Base-by-base conservation (phyloP, 1,140 invertebrate species). In the Venturia canescens region DNA sequence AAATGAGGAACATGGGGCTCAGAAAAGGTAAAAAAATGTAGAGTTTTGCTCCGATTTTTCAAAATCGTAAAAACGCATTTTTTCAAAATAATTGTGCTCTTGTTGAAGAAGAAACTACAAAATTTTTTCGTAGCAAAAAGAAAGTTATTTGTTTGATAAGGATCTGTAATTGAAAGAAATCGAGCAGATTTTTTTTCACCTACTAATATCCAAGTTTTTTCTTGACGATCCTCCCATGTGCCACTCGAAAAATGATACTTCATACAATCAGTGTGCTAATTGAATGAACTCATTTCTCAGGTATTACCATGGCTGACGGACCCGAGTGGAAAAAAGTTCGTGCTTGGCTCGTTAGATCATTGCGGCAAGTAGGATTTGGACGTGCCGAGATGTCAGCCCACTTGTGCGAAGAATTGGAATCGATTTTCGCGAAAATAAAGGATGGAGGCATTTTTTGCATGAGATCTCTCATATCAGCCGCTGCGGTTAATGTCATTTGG, bases 221-320 rank as follows among this genome's bases (percentile, higher is more conserved):
- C 23, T 63, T 26, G 23, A 27, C 23, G 2, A 63, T 63, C n/a
- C 23, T 26, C 3, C 3, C 13, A 60, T 18, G 18, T 23, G 18
- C 3, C n/a, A 60, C 57, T 60, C 3, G 21, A n/a, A 3, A 60
- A n/a, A 16, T 53, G 6, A 53, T n/a, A 44, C n/a, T 53, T 53
- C 16, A 7, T n/a, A 21, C 11, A 53, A 1, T n/a, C 16, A 53
- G 6, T 53, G n/a, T 63, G 60, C 15, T 16, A 69, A 31, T 34
- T 67, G n/a, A 11, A 27, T n/a, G 76, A 23, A 27, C 63, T 34
- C 80, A 31, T 44, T 79, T 67, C 44, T 79, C 29, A 94, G 94
- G 96, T 31, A 95, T 97, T 26, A 96, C 96, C 0, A 96, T 95
- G 88, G 94, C 94, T 0, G 96, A 97, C 80, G 96, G 96, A 0